phyloP scores from a whole-genome alignment of 30 jellyfish, hydroid and myxozoan genomes.

The Morbakka virulenta region DNA sequence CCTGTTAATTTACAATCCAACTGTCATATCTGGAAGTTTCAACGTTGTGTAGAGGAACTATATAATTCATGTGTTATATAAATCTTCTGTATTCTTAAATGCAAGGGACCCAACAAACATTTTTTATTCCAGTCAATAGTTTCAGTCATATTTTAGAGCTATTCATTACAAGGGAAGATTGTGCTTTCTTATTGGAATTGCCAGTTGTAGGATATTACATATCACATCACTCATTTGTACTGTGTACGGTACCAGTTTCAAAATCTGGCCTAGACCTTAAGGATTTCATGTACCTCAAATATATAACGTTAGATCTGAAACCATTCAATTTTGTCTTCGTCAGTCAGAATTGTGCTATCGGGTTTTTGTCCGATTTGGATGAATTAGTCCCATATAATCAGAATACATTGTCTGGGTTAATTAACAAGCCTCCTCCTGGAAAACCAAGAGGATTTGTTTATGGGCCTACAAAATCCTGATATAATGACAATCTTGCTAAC shows the following conservation, averaged over 20 bases:
- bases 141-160: conserved; percentile 38
- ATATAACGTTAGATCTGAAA: conserved; percentile 10
- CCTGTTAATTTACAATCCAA: no score
- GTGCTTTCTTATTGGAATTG: no score
- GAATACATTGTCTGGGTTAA: conserved; percentile 4
- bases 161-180: conserved; percentile 21
- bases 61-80: conserved; percentile 3
- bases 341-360: no score
- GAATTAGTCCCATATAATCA: conserved; percentile 5
- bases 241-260: no score
- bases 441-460: neutral
- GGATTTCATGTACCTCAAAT: conserved; percentile 7
- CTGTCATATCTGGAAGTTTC: conserved; percentile 23
- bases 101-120: conserved; percentile 22
- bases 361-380: conserved; percentile 7
- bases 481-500: conserved; percentile 4
- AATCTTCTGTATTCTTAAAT: neutral
- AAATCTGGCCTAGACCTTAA: no score
- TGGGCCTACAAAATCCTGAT: conserved; percentile 45
- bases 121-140: conserved; percentile 10
- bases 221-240: no score
- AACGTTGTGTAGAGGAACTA: no score
- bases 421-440: conserved; percentile 31
- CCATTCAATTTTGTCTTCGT: conserved; percentile 26
- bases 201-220: no score